Percentiles rank a stretch among this genome's conserved stretches.
Evolutionary conservation across 2,113 vertebrate species (phyloP).

Genomic region (Leptodactylus fuscus): DNA sequence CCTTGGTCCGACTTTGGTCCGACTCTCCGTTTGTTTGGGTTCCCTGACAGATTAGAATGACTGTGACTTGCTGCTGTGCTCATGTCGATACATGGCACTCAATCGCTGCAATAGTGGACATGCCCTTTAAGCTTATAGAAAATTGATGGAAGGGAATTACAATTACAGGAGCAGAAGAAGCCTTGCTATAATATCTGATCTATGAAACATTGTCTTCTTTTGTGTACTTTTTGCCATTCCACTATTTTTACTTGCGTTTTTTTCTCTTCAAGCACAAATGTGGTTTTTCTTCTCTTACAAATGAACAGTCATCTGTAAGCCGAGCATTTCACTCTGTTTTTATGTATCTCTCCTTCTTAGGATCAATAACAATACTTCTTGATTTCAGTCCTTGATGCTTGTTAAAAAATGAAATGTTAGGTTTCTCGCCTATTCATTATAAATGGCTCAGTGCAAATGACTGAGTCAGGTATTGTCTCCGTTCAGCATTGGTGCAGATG

Average conservation of each 20-base stretch:
- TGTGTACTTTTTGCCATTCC: background rate
- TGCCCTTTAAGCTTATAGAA: background rate
- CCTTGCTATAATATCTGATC: too few relatives aligned
- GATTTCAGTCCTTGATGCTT: conserved; percentile 8
- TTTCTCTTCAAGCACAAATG: background rate
- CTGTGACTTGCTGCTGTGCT: too few relatives aligned
- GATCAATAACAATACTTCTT: conserved; percentile 10
- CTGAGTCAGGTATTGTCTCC: background rate
- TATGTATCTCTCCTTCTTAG: background rate
- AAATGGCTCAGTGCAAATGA: background rate
- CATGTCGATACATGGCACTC: too few relatives aligned
- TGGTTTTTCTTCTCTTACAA: background rate
- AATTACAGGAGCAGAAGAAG: background rate
- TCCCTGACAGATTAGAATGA: too few relatives aligned
- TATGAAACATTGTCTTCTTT: background rate
- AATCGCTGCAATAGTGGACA: background rate
- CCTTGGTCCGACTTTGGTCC: too few relatives aligned
- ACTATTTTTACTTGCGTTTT: background rate
- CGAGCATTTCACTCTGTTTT: background rate
- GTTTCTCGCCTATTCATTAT: background rate
- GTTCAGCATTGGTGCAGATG: background rate
- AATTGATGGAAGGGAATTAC: background rate
- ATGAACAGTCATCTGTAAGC: background rate
- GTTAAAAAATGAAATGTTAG: conserved; percentile 1
- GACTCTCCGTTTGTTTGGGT: too few relatives aligned